These are phyloP conservation scores for Catharus bicknelli DNA, from an alignment of 2,113 vertebrate species.

Conservation along the genomic window DNA sequence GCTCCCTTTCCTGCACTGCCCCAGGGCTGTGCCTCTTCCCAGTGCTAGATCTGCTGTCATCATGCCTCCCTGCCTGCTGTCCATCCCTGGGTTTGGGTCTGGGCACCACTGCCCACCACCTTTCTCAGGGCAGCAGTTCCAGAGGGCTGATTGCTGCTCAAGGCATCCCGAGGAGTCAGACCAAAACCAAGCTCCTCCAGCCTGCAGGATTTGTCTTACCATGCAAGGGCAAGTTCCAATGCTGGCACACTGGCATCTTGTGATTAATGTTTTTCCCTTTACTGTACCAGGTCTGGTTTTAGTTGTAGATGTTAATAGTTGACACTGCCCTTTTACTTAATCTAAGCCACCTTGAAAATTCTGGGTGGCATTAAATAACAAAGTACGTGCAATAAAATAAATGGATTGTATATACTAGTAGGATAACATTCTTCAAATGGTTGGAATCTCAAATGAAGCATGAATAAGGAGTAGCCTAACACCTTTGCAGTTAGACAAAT, in stretches of 20 bases:
- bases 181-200: background rate
- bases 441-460: conserved; percentile 34
- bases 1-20: background rate
- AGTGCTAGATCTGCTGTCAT: background rate
- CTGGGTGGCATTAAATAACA: conserved; percentile 32
- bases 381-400: conserved; percentile 16
- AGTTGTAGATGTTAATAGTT: background rate
- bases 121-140: background rate
- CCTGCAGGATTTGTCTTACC: background rate
- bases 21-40: background rate
- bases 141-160: background rate
- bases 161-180: fast-evolving
- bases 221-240: background rate
- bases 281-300: background rate
- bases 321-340: background rate
- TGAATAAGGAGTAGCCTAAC: background rate
- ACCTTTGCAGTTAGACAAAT: background rate
- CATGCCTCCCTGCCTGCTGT: background rate
- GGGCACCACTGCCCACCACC: background rate
- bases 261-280: background rate
- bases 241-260: background rate
- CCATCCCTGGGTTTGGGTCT: background rate
- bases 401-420: background rate
- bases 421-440: conserved; percentile 1
- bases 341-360: conserved; percentile 26